Percentiles rank a stretch among this genome's conserved stretches.
phyloP scores from a whole-genome alignment of 2,797 vertebrate species.

The Chelon labrosus region DNA sequence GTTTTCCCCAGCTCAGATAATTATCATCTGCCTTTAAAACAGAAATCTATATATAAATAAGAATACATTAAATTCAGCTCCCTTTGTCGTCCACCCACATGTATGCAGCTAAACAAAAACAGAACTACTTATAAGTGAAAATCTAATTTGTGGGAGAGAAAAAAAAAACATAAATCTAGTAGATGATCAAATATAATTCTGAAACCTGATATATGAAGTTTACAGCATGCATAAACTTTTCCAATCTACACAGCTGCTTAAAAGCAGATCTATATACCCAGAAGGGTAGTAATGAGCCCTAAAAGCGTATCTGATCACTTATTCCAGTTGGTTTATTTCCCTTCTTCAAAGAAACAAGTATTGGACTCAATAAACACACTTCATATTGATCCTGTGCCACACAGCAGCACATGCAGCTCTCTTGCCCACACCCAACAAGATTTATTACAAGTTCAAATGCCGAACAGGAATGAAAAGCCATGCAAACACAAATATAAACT shows the following conservation, averaged over 20 bases:
- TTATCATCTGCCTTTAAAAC: background rate
- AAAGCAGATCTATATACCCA: conserved; percentile 69
- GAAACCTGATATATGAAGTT: conserved; percentile 42
- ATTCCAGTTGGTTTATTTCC: conserved; percentile 72
- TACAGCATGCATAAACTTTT: conserved; percentile 43
- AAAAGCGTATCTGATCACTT: conserved; percentile 74
- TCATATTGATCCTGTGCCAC: conserved; percentile 74
- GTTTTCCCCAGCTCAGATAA: background rate
- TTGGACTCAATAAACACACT: conserved; percentile 80
- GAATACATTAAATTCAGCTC: background rate
- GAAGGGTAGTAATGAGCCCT: conserved; percentile 73
- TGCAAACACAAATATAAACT: conserved; percentile 44
- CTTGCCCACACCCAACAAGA: conserved; percentile 63
- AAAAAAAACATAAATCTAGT: conserved; percentile 13
- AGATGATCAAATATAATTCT: conserved; percentile 29
- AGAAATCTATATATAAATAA: background rate
- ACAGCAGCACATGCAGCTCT: conserved; percentile 55
- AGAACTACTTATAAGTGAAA: background rate
- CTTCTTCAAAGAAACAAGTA: conserved; percentile 69
- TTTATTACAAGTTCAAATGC: conserved; percentile 70
- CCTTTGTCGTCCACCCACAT: background rate
- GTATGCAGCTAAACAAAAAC: conserved; percentile 8
- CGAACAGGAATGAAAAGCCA: conserved; percentile 51
- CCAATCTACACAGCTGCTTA: conserved; percentile 46
- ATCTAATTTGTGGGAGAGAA: conserved; percentile 4